Conservation (phyloP, 2,888 invertebrate genomes). For the Cordilura impudica region DNA sequence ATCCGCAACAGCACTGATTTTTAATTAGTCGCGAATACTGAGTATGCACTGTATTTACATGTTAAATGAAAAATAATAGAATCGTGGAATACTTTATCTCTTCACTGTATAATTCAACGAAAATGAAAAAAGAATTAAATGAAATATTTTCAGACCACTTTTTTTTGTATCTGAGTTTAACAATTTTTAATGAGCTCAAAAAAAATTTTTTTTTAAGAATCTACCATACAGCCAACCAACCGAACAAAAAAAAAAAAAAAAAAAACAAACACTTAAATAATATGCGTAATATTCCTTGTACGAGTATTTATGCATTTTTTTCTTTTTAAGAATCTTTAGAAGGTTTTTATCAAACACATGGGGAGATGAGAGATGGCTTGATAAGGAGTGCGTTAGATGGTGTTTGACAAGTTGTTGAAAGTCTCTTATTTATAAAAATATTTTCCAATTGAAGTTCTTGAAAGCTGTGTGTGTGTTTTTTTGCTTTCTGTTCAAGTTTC, state of each 20-base stretch:
- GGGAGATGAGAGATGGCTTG: not conserved
- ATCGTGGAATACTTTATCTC: no score
- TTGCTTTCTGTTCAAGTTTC: not conserved
- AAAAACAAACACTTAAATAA: not conserved
- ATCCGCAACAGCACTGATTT: no score
- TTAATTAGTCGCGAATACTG: no score
- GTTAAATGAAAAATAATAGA: no score
- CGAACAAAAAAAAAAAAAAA: not conserved
- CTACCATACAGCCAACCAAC: not conserved
- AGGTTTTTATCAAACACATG: not conserved
- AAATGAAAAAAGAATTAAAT: no score
- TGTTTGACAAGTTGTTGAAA: not conserved
- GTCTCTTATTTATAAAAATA: not conserved
- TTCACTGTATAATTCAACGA: no score
- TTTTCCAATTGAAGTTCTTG: not conserved
- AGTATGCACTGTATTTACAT: no score
- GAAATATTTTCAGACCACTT: no score
- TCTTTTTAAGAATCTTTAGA: not conserved
- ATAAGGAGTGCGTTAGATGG: not conserved
- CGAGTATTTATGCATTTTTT: not conserved
- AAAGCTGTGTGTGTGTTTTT: not conserved
- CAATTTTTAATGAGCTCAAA: slow-evolving; percentile 41
- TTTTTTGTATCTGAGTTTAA: no score
- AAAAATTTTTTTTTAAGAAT: not conserved
- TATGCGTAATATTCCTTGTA: not conserved